Percentiles rank a stretch among this genome's conserved stretches.
These are phyloP conservation scores for Drosophila demipolita DNA, from an alignment of 2,888 invertebrate species.

Conservation along the genomic window DNA sequence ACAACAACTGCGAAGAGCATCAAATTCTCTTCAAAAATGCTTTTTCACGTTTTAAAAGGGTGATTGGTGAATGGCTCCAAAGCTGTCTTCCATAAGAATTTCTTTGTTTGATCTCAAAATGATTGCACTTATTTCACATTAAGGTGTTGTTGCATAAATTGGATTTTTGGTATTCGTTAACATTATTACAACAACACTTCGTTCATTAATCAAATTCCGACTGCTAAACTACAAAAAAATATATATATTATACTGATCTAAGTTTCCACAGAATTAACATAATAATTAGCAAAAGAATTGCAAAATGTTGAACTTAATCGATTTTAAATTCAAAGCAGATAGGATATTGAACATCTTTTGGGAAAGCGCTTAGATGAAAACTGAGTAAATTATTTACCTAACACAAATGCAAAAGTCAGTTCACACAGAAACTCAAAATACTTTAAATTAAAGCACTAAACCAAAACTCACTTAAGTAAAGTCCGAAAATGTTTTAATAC, in stretches of 20 bases:
- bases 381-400: not conserved
- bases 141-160: not conserved
- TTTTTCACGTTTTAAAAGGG: slow-evolving; percentile 23
- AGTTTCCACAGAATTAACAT: too few relatives aligned
- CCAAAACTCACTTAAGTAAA: not conserved
- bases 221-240: not conserved
- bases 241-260: not conserved
- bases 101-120: slow-evolving; percentile 14
- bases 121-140: not conserved
- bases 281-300: not conserved
- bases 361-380: not conserved
- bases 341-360: not conserved
- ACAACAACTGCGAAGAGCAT: slow-evolving; percentile 3
- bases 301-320: not conserved
- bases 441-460: not conserved
- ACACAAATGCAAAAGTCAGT: not conserved
- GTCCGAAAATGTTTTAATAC: not conserved
- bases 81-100: not conserved
- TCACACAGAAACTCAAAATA: not conserved
- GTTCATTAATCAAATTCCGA: not conserved
- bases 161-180: not conserved
- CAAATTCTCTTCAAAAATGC: slow-evolving; percentile 32
- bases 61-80: not conserved
- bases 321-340: not conserved
- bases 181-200: not conserved